A percentile compares a stretch with the other conserved stretches of the same genome.
Conservation (phyloP, 2,888 invertebrate species). For the Elegia similella region DNA sequence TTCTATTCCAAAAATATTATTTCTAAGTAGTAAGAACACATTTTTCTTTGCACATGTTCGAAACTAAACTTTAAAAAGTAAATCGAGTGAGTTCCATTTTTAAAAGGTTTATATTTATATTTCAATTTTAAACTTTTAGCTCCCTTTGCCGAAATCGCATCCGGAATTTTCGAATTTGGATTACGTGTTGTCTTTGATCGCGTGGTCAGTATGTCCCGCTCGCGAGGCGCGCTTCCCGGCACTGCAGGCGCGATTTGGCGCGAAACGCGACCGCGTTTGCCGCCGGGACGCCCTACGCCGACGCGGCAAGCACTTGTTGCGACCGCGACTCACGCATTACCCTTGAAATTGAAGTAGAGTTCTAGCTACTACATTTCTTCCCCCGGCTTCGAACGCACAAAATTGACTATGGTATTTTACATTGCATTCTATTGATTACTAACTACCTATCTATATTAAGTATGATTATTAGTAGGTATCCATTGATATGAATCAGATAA, state of each 20-base stretch:
- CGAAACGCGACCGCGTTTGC: conserved; percentile 46
- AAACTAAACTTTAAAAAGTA: conserved; percentile 6
- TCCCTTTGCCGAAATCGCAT: neutral
- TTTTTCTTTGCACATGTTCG: neutral
- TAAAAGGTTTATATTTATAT: neutral
- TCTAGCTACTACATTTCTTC: neutral
- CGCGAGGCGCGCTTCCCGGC: conserved; percentile 63
- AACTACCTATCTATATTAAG: too few relatives aligned
- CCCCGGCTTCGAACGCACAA: neutral
- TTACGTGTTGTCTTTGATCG: conserved; percentile 1
- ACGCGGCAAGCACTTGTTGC: conserved; percentile 69
- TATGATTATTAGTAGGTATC: too few relatives aligned
- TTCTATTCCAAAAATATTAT: conserved; percentile 5
- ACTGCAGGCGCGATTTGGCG: conserved; percentile 70
- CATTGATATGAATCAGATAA: too few relatives aligned
- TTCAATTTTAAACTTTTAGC: neutral
- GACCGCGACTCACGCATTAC: conserved; percentile 39
- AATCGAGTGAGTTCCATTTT: conserved; percentile 1
- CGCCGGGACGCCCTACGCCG: conserved; percentile 58
- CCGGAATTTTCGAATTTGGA: neutral
- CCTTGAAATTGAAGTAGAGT: conserved; percentile 50
- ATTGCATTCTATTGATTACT: too few relatives aligned
- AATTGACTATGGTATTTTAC: too few relatives aligned
- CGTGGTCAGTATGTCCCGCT: conserved; percentile 51
- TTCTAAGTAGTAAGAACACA: neutral